Percentiles rank a stretch among this genome's conserved stretches.
Evolutionary conservation across 2,888 invertebrate genomes (phyloP).

Genomic region (Apamea sordens): DNA sequence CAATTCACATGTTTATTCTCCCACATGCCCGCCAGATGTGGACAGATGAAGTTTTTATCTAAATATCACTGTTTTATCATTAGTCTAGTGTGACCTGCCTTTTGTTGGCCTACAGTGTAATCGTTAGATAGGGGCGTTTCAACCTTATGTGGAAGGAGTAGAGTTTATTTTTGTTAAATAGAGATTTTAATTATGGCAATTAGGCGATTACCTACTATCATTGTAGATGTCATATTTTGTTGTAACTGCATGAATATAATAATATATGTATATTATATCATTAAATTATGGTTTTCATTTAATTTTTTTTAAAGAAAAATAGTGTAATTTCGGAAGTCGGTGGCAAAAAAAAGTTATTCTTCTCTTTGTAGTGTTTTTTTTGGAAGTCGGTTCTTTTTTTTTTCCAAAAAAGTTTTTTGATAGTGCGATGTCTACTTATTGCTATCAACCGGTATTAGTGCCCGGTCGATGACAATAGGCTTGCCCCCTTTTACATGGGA

Average conservation of each 20-base stretch:
- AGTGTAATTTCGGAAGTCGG: no score
- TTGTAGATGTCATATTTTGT: background rate
- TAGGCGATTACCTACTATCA: background rate
- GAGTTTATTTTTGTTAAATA: slow-evolving; percentile 15
- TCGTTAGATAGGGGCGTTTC: background rate
- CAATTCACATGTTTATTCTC: slow-evolving; percentile 14
- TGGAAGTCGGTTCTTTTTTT: no score
- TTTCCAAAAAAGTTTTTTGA: no score
- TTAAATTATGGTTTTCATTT: no score
- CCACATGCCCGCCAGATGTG: slow-evolving; percentile 55
- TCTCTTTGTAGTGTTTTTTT: no score
- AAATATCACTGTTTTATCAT: slow-evolving; percentile 36
- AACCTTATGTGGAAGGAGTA: background rate
- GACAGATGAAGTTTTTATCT: slow-evolving; percentile 45
- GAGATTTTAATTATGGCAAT: slow-evolving; percentile 26
- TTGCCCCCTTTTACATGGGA: background rate
- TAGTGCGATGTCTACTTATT: no score
- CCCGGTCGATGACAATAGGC: background rate
- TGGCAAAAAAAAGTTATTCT: no score
- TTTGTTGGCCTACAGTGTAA: slow-evolving; percentile 18
- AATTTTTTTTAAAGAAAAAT: no score
- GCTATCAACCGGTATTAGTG: no score
- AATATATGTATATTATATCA: no score
- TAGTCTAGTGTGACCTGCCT: slow-evolving; percentile 44
- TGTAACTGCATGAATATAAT: no score